phyloP scores from a whole-genome alignment of 2,113 vertebrate species.

The Garra rufa region DNA sequence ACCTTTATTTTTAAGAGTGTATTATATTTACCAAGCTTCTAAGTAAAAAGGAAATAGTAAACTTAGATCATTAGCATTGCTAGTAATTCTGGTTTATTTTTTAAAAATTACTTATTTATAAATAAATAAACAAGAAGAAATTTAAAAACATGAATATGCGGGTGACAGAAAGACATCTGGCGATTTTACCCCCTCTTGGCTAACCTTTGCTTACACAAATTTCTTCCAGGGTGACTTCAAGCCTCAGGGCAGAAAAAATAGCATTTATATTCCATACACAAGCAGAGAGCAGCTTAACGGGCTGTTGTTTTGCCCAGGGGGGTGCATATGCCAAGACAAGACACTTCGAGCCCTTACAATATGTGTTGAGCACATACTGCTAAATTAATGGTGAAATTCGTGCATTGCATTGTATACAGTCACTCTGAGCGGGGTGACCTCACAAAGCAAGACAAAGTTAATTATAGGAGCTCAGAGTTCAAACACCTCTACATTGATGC shows the following conservation, averaged over 20 bases:
- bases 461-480: conserved; percentile 42
- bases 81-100: neutral
- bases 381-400: conserved; percentile 42
- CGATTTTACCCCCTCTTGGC: conserved; percentile 32
- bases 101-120: neutral
- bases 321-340: conserved; percentile 50
- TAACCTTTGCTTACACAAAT: conserved; percentile 41
- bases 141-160: conserved; percentile 33
- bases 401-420: conserved; percentile 24
- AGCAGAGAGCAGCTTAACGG: conserved; percentile 49
- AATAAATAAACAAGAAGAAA: conserved; percentile 28
- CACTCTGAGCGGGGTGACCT: conserved; percentile 52
- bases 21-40: no score
- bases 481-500: conserved; percentile 33
- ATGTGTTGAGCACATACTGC: conserved; percentile 41
- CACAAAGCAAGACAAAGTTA: conserved; percentile 37
- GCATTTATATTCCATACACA: conserved; percentile 52
- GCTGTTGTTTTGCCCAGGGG: conserved; percentile 55
- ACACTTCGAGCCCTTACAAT: conserved; percentile 50
- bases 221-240: conserved; percentile 51
- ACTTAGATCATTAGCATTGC: neutral
- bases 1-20: no score
- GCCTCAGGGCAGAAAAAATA: conserved; percentile 46
- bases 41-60: neutral
- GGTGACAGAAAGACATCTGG: conserved; percentile 57